Conservation (phyloP, 1,140 invertebrate species). For the Drosophila bipectinata region DNA sequence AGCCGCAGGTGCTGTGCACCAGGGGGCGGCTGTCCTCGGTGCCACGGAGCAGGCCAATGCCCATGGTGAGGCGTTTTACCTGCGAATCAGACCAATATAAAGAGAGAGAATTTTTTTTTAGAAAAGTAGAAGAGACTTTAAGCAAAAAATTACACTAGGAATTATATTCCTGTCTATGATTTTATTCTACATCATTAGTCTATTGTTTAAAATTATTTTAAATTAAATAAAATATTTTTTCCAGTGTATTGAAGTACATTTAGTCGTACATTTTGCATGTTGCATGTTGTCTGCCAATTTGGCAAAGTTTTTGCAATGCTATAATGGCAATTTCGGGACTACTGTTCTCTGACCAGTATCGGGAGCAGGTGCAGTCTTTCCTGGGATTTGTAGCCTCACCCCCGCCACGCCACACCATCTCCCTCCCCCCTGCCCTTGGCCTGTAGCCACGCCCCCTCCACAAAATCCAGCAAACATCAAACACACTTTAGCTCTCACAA, state of each 20-base stretch:
- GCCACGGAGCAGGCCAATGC: constrained; percentile 76
- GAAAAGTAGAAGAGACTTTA: too few species aligned
- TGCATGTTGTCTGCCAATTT: constrained; percentile 66
- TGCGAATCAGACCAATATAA: constrained; percentile 32
- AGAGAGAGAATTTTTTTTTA: neutral
- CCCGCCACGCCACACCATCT: neutral
- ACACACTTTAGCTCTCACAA: constrained; percentile 66
- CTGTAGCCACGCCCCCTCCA: neutral
- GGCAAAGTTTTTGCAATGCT: constrained; percentile 59
- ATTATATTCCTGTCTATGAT: too few species aligned
- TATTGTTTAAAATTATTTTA: neutral
- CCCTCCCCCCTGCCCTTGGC: neutral
- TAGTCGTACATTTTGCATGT: constrained; percentile 42
- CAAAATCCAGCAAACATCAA: constrained; percentile 65
- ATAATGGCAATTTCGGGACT: constrained; percentile 62
- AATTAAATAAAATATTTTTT: neutral
- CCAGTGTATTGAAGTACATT: constrained; percentile 4
- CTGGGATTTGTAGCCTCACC: constrained; percentile 24
- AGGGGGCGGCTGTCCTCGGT: constrained; percentile 87
- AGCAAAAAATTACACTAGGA: too few species aligned
- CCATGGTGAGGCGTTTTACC: constrained; percentile 83
- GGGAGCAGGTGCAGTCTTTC: constrained; percentile 29
- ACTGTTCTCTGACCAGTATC: constrained; percentile 51
- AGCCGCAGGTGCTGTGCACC: constrained; percentile 85
- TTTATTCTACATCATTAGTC: neutral